Evolutionary conservation across 2,113 vertebrate species (phyloP).

Genomic region (Rhinoderma darwinii): DNA sequence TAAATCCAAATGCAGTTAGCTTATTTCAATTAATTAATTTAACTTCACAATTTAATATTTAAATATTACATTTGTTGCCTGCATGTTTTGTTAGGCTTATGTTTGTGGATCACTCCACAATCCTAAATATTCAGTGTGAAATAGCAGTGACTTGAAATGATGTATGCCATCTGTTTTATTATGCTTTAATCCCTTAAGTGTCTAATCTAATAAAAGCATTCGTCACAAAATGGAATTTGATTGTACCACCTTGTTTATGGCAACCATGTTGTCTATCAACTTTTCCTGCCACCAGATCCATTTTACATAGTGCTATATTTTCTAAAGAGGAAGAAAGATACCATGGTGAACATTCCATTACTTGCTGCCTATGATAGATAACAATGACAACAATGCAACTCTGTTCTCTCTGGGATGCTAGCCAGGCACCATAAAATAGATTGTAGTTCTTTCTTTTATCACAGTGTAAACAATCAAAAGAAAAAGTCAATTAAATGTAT

Average conservation of each 20-base stretch:
- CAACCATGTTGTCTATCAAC: slow-evolving; percentile 36
- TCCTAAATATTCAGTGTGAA: background rate
- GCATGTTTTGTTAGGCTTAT: background rate
- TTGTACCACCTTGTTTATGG: slow-evolving; percentile 41
- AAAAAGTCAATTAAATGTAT: background rate
- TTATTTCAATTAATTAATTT: too few species aligned
- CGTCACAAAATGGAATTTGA: slow-evolving; percentile 40
- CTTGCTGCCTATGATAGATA: slow-evolving; percentile 20
- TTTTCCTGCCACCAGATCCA: slow-evolving; percentile 12
- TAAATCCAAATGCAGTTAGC: too few species aligned
- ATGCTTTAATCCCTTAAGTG: slow-evolving; percentile 32
- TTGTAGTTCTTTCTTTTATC: background rate
- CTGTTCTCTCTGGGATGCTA: slow-evolving; percentile 2
- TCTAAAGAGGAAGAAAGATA: slow-evolving; percentile 39
- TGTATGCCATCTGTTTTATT: background rate
- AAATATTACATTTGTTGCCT: too few species aligned
- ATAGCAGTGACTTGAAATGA: background rate
- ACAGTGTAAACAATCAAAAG: slow-evolving; percentile 8
- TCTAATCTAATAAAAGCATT: slow-evolving; percentile 54
- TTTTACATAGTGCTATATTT: slow-evolving; percentile 13
- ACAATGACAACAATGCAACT: slow-evolving; percentile 25
- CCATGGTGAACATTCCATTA: slow-evolving; percentile 29
- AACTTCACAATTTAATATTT: too few species aligned
- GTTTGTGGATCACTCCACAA: background rate
- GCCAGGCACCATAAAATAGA: slow-evolving; percentile 15